These are phyloP conservation scores for Paguma larvata DNA, from an alignment of 2,797 vertebrate genomes.

Conservation along the genomic window DNA sequence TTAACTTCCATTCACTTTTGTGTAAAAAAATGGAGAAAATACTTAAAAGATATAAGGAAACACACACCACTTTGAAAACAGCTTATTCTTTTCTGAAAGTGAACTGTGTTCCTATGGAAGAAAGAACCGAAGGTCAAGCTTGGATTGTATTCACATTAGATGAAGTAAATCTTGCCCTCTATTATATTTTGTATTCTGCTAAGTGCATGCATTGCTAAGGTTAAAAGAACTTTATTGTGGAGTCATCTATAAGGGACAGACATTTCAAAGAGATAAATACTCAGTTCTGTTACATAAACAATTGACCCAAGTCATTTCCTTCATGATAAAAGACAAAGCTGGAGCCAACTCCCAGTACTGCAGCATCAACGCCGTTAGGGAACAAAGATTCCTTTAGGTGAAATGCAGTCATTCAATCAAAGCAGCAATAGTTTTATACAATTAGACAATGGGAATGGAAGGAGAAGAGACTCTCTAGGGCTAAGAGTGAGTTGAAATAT, in stretches of 20 bases:
- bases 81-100: slow-evolving; percentile 62
- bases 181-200: slow-evolving; percentile 57
- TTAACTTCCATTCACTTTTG: slow-evolving; percentile 67
- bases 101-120: slow-evolving; percentile 6
- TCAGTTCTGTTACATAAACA: slow-evolving; percentile 63
- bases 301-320: slow-evolving; percentile 47
- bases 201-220: slow-evolving; percentile 56
- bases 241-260: slow-evolving; percentile 54
- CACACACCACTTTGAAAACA: not conserved
- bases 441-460: not conserved
- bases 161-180: slow-evolving; percentile 44
- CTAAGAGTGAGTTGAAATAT: not conserved
- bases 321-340: slow-evolving; percentile 63
- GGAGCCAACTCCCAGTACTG: not conserved
- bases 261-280: slow-evolving; percentile 65
- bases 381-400: slow-evolving; percentile 27
- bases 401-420: slow-evolving; percentile 8
- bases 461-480: not conserved
- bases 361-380: not conserved
- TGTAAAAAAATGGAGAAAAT: slow-evolving; percentile 59
- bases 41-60: not conserved
- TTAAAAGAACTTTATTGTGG: slow-evolving; percentile 65
- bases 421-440: not conserved
- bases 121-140: slow-evolving; percentile 58
- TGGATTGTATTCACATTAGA: not conserved